Conservation (phyloP, 1,140 invertebrate species). For the Eumeta japonica region DNA sequence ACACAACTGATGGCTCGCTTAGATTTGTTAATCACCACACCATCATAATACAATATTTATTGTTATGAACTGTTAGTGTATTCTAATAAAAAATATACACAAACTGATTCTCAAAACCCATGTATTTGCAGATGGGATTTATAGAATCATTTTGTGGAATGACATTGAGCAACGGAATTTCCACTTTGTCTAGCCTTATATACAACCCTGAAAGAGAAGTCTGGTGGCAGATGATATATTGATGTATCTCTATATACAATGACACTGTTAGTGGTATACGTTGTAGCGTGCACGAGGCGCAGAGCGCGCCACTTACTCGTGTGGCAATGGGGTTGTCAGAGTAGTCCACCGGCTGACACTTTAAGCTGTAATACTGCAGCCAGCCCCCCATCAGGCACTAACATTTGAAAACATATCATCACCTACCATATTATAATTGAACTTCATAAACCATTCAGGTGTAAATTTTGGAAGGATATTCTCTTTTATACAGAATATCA, state of each 20-base stretch:
- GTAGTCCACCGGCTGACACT: conserved; percentile 90
- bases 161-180: no score
- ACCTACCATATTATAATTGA: background rate
- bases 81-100: no score
- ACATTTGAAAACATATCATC: conserved; percentile 20
- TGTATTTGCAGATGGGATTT: no score
- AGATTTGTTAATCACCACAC: conserved; percentile 27
- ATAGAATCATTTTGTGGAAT: no score
- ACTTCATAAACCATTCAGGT: background rate
- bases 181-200: no score
- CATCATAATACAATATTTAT: conserved; percentile 6
- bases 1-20: no score
- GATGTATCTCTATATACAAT: conserved; percentile 9
- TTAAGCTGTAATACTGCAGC: conserved; percentile 76
- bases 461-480: background rate
- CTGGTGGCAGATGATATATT: conserved; percentile 44
- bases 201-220: no score
- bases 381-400: conserved; percentile 68
- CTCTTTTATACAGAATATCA: background rate
- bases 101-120: no score
- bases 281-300: conserved; percentile 9
- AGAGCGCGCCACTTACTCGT: conserved; percentile 66
- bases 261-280: conserved; percentile 22
- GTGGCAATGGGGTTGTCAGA: conserved; percentile 71
- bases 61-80: no score